These are phyloP conservation scores for Oligia latruncula DNA, from an alignment of 2,888 invertebrate species.

Conservation along the genomic window DNA sequence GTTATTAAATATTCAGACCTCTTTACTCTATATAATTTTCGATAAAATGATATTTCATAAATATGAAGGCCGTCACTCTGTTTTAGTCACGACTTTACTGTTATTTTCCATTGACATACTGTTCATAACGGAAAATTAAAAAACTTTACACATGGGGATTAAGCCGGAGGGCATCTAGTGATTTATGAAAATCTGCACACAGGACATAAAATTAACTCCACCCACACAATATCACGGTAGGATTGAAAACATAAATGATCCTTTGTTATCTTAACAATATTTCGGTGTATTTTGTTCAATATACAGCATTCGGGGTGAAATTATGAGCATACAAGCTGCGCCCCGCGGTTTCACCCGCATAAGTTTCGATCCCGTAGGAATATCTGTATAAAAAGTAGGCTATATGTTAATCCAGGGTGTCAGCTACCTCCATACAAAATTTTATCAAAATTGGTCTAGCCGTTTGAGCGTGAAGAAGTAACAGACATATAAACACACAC, in stretches of 20 bases:
- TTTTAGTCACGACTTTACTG: constrained; percentile 30
- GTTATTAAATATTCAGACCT: background rate
- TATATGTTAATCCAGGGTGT: too few species aligned
- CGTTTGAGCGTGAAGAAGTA: too few species aligned
- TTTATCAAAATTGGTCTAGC: too few species aligned
- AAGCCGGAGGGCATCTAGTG: constrained; percentile 45
- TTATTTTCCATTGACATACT: constrained; percentile 30
- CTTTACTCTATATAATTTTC: background rate
- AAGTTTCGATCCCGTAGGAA: too few species aligned
- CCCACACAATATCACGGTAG: constrained; percentile 16
- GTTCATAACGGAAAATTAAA: constrained; percentile 55
- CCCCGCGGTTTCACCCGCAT: too few species aligned
- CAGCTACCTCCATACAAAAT: too few species aligned
- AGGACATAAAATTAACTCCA: constrained; percentile 46
- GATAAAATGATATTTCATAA: constrained; percentile 2
- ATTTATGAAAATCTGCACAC: constrained; percentile 46
- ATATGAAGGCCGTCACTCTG: constrained; percentile 1
- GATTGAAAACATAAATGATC: constrained; percentile 36
- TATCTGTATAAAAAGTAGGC: too few species aligned
- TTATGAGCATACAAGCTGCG: background rate
- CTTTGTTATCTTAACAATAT: constrained; percentile 41
- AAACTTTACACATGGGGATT: constrained; percentile 37
- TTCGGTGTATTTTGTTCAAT: constrained; percentile 31
- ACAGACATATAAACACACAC: too few species aligned
- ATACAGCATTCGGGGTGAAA: constrained; percentile 21